These are phyloP conservation scores for Lateolabrax maculatus DNA, from an alignment of 2,797 vertebrate genomes.

Conservation along the genomic window DNA sequence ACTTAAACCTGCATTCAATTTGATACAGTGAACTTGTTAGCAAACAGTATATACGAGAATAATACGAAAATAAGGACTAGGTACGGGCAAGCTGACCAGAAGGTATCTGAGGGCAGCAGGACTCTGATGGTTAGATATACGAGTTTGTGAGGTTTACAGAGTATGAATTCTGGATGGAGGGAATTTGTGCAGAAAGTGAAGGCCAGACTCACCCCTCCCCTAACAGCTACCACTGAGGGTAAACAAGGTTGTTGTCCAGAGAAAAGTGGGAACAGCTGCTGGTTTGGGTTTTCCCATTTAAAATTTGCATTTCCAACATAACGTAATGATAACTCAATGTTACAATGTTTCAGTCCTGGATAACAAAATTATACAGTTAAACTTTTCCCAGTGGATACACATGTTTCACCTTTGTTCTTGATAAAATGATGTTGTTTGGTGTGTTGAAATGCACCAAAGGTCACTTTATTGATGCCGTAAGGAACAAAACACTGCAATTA, in stretches of 20 bases:
- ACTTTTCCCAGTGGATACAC: background rate
- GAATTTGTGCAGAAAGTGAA: background rate
- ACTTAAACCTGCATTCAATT: background rate
- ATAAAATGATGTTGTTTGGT: background rate
- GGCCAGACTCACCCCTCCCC: background rate
- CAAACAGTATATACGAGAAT: background rate
- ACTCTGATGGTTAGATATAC: background rate
- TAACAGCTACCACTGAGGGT: background rate
- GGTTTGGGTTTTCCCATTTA: background rate
- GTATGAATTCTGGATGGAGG: background rate
- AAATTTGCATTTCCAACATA: conserved; percentile 1
- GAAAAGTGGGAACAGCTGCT: conserved; percentile 10
- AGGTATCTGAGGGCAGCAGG: background rate
- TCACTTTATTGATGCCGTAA: background rate
- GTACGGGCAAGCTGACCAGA: background rate
- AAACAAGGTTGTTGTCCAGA: conserved; percentile 13
- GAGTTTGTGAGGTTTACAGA: background rate
- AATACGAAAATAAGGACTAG: background rate
- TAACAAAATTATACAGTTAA: background rate
- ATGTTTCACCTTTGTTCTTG: background rate
- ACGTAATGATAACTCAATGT: background rate
- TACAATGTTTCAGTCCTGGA: background rate
- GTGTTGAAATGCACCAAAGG: background rate
- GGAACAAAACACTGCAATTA: background rate
- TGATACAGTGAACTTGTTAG: background rate